Evolutionary conservation across 2,888 invertebrate species (phyloP), one percentile per base, ranked within the genome.

Genomic region (Amiota minor): DNA sequence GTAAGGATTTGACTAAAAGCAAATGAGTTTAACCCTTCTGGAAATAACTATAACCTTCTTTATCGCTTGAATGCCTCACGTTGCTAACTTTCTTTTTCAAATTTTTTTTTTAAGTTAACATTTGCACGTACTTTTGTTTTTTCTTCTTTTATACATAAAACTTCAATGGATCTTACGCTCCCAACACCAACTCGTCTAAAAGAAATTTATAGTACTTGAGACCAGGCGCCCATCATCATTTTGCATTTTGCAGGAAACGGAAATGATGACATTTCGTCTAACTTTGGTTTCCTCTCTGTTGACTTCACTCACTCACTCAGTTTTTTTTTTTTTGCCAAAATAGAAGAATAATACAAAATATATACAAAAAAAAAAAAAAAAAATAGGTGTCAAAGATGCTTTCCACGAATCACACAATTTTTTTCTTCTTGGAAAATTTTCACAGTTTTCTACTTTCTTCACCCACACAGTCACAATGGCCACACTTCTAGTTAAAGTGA

Each of bases 231-330:
- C 2, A 35, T 35, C 35, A 35, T 35, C 35, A 23, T 18, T 53
- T 53, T 68, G 20, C 20, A 20, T 67, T 68, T 18, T 8, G n/a
- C 67, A 53, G 67, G 46, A 86, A 75, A 78, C 80, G 85, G 86
- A 86, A 85, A 85, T 86, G 82, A 84, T 85, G 85, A 85, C 86
- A 85, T 86, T 86, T 83, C 86, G 85, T 86, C 85, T 78, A 85
- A 86, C 83, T 84, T 78, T 82, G 81, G 67, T 68, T 68, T 68
- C 67, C 67, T 10, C n/a, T 18, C 53, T 23, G 20, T 18, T 62
- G 45, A 45, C 62, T 18, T 68, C 35, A 47, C 47, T 62, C 62
- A 45, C 46, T 16, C 45, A 35, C 9, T 59, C 18, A 4, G 35
- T 9, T n/a, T 14, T 46, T n/a, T 23, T 59, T 10, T 59, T 35